These are phyloP conservation scores for Acanthacorydalis orientalis DNA, from an alignment of 2,888 invertebrate genomes.

Conservation along the genomic window DNA sequence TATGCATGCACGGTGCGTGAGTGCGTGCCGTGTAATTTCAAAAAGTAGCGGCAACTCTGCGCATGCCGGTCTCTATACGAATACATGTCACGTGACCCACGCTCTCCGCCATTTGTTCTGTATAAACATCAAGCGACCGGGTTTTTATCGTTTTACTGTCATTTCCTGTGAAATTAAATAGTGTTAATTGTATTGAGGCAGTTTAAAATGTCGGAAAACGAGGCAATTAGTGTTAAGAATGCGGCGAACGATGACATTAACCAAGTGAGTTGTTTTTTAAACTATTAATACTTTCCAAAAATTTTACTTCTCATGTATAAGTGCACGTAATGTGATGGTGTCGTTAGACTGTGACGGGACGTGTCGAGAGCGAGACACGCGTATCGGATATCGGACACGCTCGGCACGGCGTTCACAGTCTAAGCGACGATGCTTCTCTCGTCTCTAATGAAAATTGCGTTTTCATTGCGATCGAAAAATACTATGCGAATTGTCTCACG, in stretches of 20 bases:
- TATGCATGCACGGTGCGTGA: too few species aligned
- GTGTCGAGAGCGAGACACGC: conserved; percentile 22
- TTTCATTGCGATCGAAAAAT: too few species aligned
- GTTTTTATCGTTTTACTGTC: conserved; percentile 24
- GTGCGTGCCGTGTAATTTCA: too few species aligned
- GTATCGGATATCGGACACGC: conserved; percentile 11
- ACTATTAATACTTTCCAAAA: conserved; percentile 8
- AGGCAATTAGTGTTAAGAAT: conserved; percentile 24
- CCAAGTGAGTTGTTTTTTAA: conserved; percentile 19
- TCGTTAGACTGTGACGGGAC: conserved; percentile 24
- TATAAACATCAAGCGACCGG: conserved; percentile 39
- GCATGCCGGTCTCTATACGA: too few species aligned
- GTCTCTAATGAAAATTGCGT: neutral
- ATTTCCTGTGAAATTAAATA: conserved; percentile 21
- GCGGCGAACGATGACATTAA: conserved; percentile 23
- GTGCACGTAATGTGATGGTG: conserved; percentile 24
- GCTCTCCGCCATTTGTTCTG: conserved; percentile 42
- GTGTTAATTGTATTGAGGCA: conserved; percentile 18
- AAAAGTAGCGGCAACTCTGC: too few species aligned
- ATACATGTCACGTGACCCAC: conserved; percentile 36
- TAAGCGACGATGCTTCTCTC: neutral
- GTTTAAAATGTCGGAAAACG: conserved; percentile 27
- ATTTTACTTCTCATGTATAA: conserved; percentile 19
- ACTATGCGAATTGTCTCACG: too few species aligned
- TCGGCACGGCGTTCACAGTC: conserved; percentile 6